A percentile compares a stretch with the other conserved stretches of the same genome.
Evolutionary conservation across 2,888 invertebrate species (phyloP).

Genomic region (Bombylius discolor): DNA sequence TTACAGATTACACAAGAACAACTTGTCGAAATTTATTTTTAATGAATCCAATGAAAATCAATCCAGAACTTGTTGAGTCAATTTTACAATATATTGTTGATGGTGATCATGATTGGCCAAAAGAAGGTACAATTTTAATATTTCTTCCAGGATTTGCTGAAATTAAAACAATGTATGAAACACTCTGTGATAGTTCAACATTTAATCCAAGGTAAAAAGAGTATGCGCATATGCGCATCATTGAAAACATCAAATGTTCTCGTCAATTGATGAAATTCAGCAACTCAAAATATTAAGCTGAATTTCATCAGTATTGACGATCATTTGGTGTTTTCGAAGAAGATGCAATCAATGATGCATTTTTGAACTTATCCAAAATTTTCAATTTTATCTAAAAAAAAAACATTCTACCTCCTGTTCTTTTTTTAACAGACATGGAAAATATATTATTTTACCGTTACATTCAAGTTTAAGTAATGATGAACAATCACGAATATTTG

Average conservation of each 20-base stretch:
- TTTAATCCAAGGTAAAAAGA: conserved; percentile 44
- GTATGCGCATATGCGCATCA: no score
- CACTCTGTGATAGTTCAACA: conserved; percentile 48
- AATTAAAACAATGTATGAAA: conserved; percentile 58
- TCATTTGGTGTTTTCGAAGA: no score
- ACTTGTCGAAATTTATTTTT: conserved; percentile 62
- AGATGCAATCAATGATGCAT: no score
- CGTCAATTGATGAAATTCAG: no score
- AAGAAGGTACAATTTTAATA: conserved; percentile 58
- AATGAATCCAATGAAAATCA: conserved; percentile 65
- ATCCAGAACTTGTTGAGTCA: conserved; percentile 61
- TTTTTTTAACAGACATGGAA: conserved; percentile 36
- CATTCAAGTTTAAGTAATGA: conserved; percentile 76
- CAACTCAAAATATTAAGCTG: no score
- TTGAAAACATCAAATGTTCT: no score
- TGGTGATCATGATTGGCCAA: conserved; percentile 46
- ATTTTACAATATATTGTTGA: conserved; percentile 55
- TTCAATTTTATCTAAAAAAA: no score
- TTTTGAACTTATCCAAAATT: no score
- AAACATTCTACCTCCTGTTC: no score
- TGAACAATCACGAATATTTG: conserved; percentile 64
- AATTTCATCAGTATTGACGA: no score
- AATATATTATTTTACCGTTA: conserved; percentile 63
- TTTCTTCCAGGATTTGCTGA: conserved; percentile 71
- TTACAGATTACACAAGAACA: conserved; percentile 41